A percentile compares a stretch with the other conserved stretches of the same genome.
These are phyloP conservation scores for Thecocarcelia acutangulata DNA, from an alignment of 2,888 invertebrate genomes.

Conservation along the genomic window DNA sequence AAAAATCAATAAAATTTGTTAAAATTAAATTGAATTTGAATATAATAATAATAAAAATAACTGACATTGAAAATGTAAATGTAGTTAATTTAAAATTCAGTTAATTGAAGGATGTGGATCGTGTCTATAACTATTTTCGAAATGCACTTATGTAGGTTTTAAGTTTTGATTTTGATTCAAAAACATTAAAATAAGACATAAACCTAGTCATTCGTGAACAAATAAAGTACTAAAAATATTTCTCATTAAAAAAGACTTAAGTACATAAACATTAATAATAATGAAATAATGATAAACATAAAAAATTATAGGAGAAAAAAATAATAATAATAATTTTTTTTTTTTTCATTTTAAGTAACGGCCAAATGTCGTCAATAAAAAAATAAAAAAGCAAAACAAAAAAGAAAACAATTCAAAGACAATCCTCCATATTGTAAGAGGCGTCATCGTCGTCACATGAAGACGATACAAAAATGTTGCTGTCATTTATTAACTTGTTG, in stretches of 20 bases:
- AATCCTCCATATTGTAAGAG: too few species aligned
- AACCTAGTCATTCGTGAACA: conserved; percentile 57
- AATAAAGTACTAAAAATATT: conserved; percentile 50
- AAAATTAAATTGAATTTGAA: neutral
- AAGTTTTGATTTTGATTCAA: conserved; percentile 16
- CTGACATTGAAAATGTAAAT: neutral
- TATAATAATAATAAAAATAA: conserved; percentile 18
- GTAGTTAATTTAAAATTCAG: too few species aligned
- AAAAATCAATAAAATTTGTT: neutral
- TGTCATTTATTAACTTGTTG: too few species aligned
- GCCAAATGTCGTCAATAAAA: conserved; percentile 37
- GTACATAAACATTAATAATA: conserved; percentile 64
- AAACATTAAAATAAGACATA: conserved; percentile 35
- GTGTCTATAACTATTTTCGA: conserved; percentile 47
- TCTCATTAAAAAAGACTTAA: conserved; percentile 53
- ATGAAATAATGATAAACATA: conserved; percentile 44
- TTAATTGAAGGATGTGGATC: conserved; percentile 44
- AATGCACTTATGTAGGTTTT: conserved; percentile 46
- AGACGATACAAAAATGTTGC: too few species aligned
- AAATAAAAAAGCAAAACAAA: neutral
- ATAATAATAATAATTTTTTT: neutral
- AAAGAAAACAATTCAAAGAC: too few species aligned
- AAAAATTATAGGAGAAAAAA: conserved; percentile 26
- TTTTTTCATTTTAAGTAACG: conserved; percentile 51
- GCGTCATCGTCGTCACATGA: too few species aligned